Evolutionary conservation across 1,140 invertebrate species (phyloP), one percentile per base, ranked within the genome.

Genomic region (Tetragonula clypearis): DNA sequence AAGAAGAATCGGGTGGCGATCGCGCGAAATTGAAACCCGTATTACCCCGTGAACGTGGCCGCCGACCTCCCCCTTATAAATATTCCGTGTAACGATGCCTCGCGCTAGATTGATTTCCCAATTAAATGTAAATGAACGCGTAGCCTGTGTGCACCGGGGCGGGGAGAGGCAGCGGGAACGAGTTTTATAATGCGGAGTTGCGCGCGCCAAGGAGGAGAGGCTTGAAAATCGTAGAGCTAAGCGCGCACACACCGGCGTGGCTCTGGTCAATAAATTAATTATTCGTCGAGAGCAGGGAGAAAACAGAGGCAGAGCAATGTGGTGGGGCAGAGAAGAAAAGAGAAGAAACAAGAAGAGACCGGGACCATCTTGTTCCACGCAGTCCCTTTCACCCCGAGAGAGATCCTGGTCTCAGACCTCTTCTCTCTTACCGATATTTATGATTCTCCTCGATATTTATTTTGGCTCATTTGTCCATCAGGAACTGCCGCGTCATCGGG

Each of bases 391-490:
- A 65, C 75, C 79, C 66, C 74, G 14, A 49, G 41, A 49, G 41
- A 49, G 41, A 79, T 62, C 62, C 8, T 9, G 23, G 30, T 30
- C 53, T 56, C 69, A 79, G 56, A 58, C 68, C 26, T 73, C 66
- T 68, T 26, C 41, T 11, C 77, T 56, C 82, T 65, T 88, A 89
- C 85, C 82, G 86, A 92, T 92, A 87, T 93, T 91, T 90, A 92
- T 88, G 90, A 90, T 82, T 89, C 87, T 90, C 84, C 88, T 81
- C 85, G 86, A 82, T 90, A 90, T 92, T 93, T 92, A 93, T 93
- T 93, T 90, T 91, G 87, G 88, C 90, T 91, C 92, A 90, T 93
- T 94, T 92, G 92, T 93, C 86, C 90, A 85, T 68, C 65, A 65
- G 69, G 76, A 90, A 75, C 35, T 58, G 71, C 80, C 71, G 79